phyloP scores from a whole-genome alignment of 2,888 invertebrate genomes.

The Ophion obscuratus region DNA sequence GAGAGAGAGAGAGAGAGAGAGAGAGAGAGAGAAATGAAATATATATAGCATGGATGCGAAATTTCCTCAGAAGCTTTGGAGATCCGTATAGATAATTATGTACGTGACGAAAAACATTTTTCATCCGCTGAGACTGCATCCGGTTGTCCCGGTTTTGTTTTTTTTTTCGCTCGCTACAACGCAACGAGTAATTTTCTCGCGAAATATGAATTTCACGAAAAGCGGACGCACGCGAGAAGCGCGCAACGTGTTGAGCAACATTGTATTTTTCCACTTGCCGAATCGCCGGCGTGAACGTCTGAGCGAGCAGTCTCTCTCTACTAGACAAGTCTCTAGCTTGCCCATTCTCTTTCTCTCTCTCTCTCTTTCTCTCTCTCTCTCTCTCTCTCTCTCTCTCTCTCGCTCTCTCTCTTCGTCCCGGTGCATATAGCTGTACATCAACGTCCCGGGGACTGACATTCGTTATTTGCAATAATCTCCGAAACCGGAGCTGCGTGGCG shows the following conservation, averaged over 20 bases:
- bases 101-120: neutral
- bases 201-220: constrained; percentile 24
- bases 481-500: constrained; percentile 13
- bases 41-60: neutral
- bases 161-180: neutral
- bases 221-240: constrained; percentile 29
- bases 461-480: constrained; percentile 57
- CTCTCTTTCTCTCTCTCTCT: too few relatives aligned
- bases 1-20: too few relatives aligned
- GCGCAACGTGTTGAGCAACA: constrained; percentile 52
- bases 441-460: constrained; percentile 48
- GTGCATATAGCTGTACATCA: constrained; percentile 23
- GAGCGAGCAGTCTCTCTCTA: constrained; percentile 52
- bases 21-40: too few relatives aligned
- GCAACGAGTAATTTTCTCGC: constrained; percentile 38
- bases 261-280: constrained; percentile 65
- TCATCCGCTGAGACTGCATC: neutral
- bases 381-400: too few relatives aligned
- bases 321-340: constrained; percentile 57
- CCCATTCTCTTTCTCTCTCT: constrained; percentile 5
- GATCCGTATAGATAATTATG: neutral
- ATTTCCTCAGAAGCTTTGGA: neutral
- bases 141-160: constrained; percentile 9
- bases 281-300: constrained; percentile 51
- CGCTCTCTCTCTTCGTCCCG: constrained; percentile 1